A percentile compares a stretch with the other conserved stretches of the same genome.
Evolutionary conservation across 2,797 vertebrate species (phyloP).

Genomic region (Muscicapa striata): DNA sequence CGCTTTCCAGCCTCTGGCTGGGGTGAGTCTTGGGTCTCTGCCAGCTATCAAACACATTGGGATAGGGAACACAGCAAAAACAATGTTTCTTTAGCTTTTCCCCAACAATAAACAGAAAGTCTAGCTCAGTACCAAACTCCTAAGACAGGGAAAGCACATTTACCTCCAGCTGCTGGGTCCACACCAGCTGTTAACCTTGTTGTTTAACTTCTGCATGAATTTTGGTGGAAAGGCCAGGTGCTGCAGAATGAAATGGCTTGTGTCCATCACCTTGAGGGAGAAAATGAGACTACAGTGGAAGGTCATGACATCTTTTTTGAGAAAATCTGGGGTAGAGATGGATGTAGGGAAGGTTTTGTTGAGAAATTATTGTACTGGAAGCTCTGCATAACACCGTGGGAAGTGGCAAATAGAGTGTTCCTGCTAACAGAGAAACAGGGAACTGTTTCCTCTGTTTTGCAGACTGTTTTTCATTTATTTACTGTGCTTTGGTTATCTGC

Average conservation of each 20-base stretch:
- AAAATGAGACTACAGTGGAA: neutral
- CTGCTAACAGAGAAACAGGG: neutral
- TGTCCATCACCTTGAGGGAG: neutral
- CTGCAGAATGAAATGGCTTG: neutral
- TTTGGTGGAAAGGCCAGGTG: neutral
- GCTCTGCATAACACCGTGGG: neutral
- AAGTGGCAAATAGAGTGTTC: neutral
- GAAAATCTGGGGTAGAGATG: neutral
- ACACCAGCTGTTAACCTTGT: neutral
- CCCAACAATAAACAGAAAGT: neutral
- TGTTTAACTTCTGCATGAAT: neutral
- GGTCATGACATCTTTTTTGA: neutral
- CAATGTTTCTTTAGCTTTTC: neutral
- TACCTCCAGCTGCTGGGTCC: neutral
- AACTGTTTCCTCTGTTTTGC: neutral
- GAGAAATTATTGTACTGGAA: neutral
- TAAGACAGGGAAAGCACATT: neutral
- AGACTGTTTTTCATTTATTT: neutral
- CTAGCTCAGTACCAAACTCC: neutral
- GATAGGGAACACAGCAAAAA: neutral
- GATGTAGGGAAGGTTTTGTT: neutral
- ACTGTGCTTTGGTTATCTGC: neutral
- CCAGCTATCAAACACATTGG: neutral
- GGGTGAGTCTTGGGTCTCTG: conserved; percentile 3
- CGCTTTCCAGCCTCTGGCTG: neutral